Evolutionary conservation across 1,140 invertebrate genomes (phyloP).

Genomic region (Leptestheria dahalacensis): DNA sequence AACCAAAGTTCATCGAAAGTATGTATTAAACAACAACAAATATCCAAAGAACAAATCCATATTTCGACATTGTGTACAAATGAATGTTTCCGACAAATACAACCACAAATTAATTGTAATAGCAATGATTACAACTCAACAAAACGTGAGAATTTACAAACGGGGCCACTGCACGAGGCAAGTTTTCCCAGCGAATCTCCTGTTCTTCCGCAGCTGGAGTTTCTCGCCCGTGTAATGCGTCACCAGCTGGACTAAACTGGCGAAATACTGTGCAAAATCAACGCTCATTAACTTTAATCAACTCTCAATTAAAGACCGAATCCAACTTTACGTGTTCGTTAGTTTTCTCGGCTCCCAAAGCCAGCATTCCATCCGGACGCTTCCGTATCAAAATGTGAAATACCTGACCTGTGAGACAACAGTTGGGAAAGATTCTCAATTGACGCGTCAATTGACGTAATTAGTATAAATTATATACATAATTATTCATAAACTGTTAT

Average conservation of each 20-base stretch:
- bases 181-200: neutral
- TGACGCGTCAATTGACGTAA: too few species aligned
- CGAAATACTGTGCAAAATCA: neutral
- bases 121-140: too few species aligned
- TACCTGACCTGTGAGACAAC: neutral
- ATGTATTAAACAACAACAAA: too few species aligned
- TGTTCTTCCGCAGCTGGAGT: neutral
- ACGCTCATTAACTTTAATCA: neutral
- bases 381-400: constrained; percentile 1
- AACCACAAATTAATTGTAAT: neutral
- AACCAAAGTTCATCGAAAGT: too few species aligned
- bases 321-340: neutral
- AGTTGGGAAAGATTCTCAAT: too few species aligned
- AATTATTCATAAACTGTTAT: too few species aligned
- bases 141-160: neutral
- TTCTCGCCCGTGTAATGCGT: neutral
- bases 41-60: too few species aligned
- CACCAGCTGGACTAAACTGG: neutral
- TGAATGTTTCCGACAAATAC: neutral
- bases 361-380: neutral
- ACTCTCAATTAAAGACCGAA: neutral
- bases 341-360: neutral
- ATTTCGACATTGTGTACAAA: too few species aligned
- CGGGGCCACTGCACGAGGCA: neutral
- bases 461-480: too few species aligned